Conservation (phyloP, 2,888 invertebrate species). For the Harpalus rubripes region DNA sequence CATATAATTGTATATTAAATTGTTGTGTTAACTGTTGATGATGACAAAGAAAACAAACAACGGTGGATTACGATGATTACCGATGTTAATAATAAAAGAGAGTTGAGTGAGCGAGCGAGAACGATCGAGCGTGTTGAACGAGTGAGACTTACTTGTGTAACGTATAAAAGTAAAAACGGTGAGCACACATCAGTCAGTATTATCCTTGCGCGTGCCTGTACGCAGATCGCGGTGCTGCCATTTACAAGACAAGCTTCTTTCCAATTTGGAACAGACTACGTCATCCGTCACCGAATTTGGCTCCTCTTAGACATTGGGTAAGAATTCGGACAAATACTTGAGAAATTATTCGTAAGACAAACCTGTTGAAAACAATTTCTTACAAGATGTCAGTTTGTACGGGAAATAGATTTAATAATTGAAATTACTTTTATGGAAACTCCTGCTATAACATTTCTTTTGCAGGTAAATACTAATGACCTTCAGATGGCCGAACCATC, state of each 20-base stretch:
- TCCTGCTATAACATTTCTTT: too few species aligned
- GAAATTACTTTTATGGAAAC: too few species aligned
- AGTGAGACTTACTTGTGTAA: constrained; percentile 24
- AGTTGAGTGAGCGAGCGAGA: constrained; percentile 54
- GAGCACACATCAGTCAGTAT: constrained; percentile 63
- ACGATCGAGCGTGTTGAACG: constrained; percentile 42
- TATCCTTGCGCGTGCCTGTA: constrained; percentile 59
- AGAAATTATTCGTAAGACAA: neutral
- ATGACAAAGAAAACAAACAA: constrained; percentile 71
- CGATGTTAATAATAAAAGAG: constrained; percentile 56
- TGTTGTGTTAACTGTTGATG: constrained; percentile 75
- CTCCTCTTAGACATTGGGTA: too few species aligned
- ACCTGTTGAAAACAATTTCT: too few species aligned
- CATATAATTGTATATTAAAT: constrained; percentile 76
- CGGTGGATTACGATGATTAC: constrained; percentile 63
- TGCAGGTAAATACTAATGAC: too few species aligned
- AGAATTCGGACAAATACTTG: too few species aligned
- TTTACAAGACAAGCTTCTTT: constrained; percentile 32
- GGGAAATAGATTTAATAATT: too few species aligned
- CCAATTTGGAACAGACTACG: neutral
- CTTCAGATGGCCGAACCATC: too few species aligned
- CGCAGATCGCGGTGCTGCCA: constrained; percentile 45
- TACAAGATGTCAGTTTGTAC: too few species aligned
- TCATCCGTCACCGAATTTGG: neutral
- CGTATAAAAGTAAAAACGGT: constrained; percentile 22